Evolutionary conservation across 2,888 invertebrate genomes (phyloP).

Genomic region (Tethea ocularis): DNA sequence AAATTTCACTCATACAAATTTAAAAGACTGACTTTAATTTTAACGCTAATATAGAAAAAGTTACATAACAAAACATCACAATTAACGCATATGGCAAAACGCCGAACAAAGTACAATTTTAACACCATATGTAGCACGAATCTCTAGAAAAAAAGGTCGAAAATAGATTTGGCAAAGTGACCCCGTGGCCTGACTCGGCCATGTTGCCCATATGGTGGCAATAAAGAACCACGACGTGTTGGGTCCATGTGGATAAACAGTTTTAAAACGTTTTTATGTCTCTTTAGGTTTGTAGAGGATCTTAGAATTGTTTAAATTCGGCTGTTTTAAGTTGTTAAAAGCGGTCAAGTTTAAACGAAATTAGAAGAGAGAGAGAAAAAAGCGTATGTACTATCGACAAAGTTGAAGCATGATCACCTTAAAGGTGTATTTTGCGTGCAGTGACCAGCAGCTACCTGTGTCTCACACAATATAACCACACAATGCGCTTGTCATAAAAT

Average conservation of each 20-base stretch:
- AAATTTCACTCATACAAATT: too few species aligned
- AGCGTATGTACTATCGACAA: too few species aligned
- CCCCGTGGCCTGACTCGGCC: slow-evolving; percentile 34
- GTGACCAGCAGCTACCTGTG: too few species aligned
- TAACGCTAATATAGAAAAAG: too few species aligned
- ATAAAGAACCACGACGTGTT: slow-evolving; percentile 27
- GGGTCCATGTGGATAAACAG: slow-evolving; percentile 1
- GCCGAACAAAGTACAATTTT: slow-evolving; percentile 16
- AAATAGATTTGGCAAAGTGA: slow-evolving; percentile 52
- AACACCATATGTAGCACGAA: slow-evolving; percentile 55
- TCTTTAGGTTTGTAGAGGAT: background rate
- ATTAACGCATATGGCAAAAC: slow-evolving; percentile 27
- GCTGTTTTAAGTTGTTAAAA: background rate
- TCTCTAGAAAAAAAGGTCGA: slow-evolving; percentile 33
- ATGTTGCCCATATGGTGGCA: slow-evolving; percentile 14
- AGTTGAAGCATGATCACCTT: too few species aligned
- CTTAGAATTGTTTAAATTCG: background rate
- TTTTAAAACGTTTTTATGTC: background rate
- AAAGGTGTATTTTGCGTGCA: too few species aligned
- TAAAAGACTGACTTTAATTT: too few species aligned
- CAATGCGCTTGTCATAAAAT: too few species aligned
- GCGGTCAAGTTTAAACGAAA: background rate
- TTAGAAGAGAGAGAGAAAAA: too few species aligned
- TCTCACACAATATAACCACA: too few species aligned
- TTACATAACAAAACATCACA: background rate